A percentile compares a stretch with the other conserved stretches of the same genome.
Conservation (phyloP, 2,888 invertebrate species). For the Lepidonotus clava region DNA sequence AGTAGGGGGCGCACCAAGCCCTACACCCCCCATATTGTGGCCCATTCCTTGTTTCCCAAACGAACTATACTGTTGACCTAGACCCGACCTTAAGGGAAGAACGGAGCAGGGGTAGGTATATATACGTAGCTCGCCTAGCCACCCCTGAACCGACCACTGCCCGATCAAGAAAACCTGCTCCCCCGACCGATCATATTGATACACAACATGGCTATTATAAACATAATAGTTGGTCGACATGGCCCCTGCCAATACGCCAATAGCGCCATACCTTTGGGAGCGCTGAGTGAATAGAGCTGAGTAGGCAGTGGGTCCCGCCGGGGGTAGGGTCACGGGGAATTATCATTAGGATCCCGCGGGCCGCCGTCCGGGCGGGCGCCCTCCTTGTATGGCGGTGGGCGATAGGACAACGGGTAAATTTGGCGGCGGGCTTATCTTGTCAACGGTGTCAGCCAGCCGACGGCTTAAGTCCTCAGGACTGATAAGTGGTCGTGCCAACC, state of each 20-base stretch:
- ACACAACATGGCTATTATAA: slow-evolving; percentile 35
- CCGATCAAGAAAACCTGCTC: too few species aligned
- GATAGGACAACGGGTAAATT: slow-evolving; percentile 44
- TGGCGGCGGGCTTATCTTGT: slow-evolving; percentile 47
- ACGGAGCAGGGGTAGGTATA: too few species aligned
- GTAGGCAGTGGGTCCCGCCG: not conserved
- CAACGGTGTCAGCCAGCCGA: slow-evolving; percentile 3
- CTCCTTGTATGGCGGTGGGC: not conserved
- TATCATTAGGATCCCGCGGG: slow-evolving; percentile 36
- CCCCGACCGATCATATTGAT: slow-evolving; percentile 33
- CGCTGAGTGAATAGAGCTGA: not conserved
- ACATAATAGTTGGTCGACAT: slow-evolving; percentile 26
- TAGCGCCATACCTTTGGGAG: not conserved
- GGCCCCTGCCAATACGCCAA: not conserved
- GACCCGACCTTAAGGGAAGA: too few species aligned
- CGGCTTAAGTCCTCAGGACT: not conserved
- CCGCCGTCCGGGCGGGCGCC: not conserved
- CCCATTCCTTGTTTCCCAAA: not conserved
- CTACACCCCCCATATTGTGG: not conserved
- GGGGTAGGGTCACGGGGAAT: slow-evolving; percentile 9
- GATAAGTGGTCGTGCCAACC: slow-evolving; percentile 30
- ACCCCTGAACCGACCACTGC: not conserved
- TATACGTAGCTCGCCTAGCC: not conserved
- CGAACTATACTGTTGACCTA: not conserved
- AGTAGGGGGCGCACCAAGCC: not conserved